Base-by-base conservation (phyloP, 2,888 invertebrate species). In the Eupithecia tripunctaria region DNA sequence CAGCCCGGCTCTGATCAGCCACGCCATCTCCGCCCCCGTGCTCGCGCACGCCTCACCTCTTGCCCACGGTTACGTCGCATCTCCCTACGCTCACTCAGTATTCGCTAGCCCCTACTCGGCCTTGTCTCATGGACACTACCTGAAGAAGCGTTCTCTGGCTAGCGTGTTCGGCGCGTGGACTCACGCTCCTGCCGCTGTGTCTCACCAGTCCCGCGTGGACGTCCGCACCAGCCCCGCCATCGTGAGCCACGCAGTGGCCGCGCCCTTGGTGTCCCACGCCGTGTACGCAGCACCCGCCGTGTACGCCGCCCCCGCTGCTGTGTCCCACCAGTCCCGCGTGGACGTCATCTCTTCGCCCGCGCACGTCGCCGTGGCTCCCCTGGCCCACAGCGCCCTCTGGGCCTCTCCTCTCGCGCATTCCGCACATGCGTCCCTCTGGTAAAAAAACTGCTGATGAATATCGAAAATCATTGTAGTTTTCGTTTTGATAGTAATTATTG, bases 271-370 rank as follows among this genome's bases (percentile, higher is more conserved):
- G 29, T 73, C 77, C 8, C 74, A 78, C 43, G 74, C 77, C 68
- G 65, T 73, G 60, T 63, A 63, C 62, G 62, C 32, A 18, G 62
- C 62, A 36, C 32, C 64, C 38, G 38, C 83, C 21, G 73, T 74
- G 66, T 51, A 60, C 73, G 62, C 73, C 63, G 77, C 74, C 15
- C 67, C 76, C 81, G 80, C 83, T 18, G 70, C 91, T 41, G 94
- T 95, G 12, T 94, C 94, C 5, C 94, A 92, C 82, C 95, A 95
- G 83, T 85, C 88, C 82, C 74, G 75, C 62, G 85, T 88, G 18
- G 88, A 88, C 70, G 84, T 88, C 60, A 82, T 82, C 76, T 82
- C 38, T 90, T 88, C 89, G 80, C 84, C 89, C 67, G 84, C 87
- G 29, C 80, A 80, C 76, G 81, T 82, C 12, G 79, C 84, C 75